Percentiles rank a stretch among this genome's conserved stretches.
Conservation (phyloP, 2,888 invertebrate species). For the Drosophila colorata region DNA sequence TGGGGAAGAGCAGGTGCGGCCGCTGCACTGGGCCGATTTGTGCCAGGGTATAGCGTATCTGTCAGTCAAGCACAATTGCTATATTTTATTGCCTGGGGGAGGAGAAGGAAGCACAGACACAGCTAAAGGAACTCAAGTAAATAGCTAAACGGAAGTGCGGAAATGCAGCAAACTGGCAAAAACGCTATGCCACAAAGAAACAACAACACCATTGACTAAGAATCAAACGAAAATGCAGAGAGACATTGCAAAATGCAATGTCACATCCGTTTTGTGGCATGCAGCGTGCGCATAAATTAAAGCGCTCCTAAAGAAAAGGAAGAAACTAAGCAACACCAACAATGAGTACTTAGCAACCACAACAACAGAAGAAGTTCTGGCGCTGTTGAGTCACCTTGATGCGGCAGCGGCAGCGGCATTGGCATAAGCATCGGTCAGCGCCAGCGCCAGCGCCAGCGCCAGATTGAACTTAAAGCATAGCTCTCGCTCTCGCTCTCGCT, state of each 20-base stretch:
- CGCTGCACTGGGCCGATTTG: background rate
- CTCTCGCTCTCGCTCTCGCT: too few relatives aligned
- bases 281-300: constrained; percentile 65
- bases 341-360: background rate
- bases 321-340: constrained; percentile 10
- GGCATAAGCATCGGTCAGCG: background rate
- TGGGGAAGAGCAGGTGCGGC: too few relatives aligned
- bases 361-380: background rate
- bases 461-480: constrained; percentile 2
- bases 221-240: constrained; percentile 19
- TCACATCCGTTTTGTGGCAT: constrained; percentile 70
- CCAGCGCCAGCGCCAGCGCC: background rate
- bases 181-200: constrained; percentile 7
- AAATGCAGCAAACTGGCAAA: constrained; percentile 32
- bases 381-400: constrained; percentile 23
- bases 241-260: constrained; percentile 43
- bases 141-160: constrained; percentile 38
- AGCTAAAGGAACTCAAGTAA: background rate
- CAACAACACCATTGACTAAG: constrained; percentile 1
- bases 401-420: background rate
- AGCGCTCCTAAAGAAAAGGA: constrained; percentile 22
- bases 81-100: background rate
- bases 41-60: background rate
- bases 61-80: background rate
- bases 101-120: background rate